Base-by-base conservation (phyloP, 2,797 vertebrate species). In the Onychomys leucogaster region DNA sequence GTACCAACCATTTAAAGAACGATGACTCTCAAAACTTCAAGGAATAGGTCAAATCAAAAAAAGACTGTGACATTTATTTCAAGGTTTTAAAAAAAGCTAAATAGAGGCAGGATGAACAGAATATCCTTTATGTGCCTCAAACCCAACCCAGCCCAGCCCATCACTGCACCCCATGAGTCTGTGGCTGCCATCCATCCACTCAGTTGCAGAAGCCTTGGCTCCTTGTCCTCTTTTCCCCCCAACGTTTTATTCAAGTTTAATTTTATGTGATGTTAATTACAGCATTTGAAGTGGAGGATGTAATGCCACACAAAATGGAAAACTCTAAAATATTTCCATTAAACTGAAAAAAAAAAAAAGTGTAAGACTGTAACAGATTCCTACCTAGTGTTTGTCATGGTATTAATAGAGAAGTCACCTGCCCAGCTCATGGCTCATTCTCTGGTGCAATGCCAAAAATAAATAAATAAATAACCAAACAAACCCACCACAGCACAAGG, bases 11-110 rank as follows among this genome's bases (percentile, higher is more conserved):
- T 82, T 52, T 61, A 93, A 82, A 92, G 13, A 46, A 91, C 83
- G 71, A 67, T 32, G 67, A 4, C 32, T 90, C 63, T 71, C 46
- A 89, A 92, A 94, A 67, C 27, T 92, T 73, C 81, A 89, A 59
- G 7, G n/a, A 80, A 13, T 81, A 49, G 29, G 71, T 94, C 43
- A 49, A 94, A 93, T 49, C 21, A 77, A 93, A 92, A 93, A 25
- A 91, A 25, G 65, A 86, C 6, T 77, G 34, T 85, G 43, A n/a
- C 55, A 37, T 86, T 89, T 95, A 92, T 87, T 90, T 95, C 34
- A 86, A 92, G 34, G 46, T 71, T 75, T 59, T 6, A 41, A 59
- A 59, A 59, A 59, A 77, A 95, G 5, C n/a, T 25, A 94, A 88
- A 93, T 41, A 80, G 78, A 88, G 49, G 43, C 11, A 85, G 21